Evolutionary conservation across 2,113 vertebrate species (phyloP), one percentile per base, ranked within the genome.

Genomic region (Mustela nigripes): DNA sequence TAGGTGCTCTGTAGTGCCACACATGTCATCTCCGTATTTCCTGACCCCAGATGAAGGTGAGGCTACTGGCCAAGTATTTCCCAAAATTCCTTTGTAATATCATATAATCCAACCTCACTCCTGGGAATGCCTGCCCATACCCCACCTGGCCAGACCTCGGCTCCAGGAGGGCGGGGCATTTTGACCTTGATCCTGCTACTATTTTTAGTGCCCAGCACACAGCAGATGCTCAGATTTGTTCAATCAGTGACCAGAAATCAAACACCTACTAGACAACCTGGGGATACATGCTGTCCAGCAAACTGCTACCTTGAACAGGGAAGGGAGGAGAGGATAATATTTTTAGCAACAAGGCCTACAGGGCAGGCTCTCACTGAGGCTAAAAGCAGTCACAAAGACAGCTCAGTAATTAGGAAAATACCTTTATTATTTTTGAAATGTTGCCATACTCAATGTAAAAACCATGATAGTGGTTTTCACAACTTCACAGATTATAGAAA

Each of bases 391-490:
- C 78, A 96, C 94, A 65, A 82, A 89, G 67, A 67, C 24, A 1
- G 89, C 50, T 45, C 76, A 16, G 74, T 88, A 74, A 80, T 96
- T 96, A 96, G 48, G 95, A 98, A 97, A 96, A 89, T 98, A 96
- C n/a, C 48, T 98, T 98, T 97, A 98, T 98, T 98, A 62, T 76
- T 93, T 96, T 63, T 96, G 33, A 96, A 97, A 86, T 96, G 87
- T 85, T 94, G 90, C 83, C 92, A 60, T 74, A 67, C 18, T 95
- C 78, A 63, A 58, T 82, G 45, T 94, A 95, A 96, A 97, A 98
- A 92, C 42, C 58, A 36, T 69, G 78, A 95, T 14, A 78, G 71
- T 91, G 65, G 31, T 95, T 89, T 96, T 85, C 71, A 93, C 89
- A 94, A 93, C 69, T 96, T 97, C 60, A 95, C 91, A 91, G 95